Evolutionary conservation across 1,140 invertebrate species (phyloP), one percentile per base, ranked within the genome.

Genomic region (Zaprionus gabonicus): DNA sequence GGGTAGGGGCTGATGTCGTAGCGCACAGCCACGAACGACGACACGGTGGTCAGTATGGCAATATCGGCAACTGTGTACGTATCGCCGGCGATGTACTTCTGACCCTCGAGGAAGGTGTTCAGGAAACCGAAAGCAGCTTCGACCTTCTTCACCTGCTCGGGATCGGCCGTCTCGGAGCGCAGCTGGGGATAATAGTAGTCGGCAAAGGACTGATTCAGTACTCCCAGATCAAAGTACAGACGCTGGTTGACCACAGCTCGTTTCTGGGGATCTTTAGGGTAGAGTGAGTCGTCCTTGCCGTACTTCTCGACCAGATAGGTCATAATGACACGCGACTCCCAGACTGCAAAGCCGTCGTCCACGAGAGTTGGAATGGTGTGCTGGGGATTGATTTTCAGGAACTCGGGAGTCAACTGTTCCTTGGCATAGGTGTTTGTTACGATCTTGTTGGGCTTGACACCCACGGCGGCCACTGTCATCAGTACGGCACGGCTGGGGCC

Each of bases 21-120:
- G 20, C 95, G 95, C 2, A 95, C 93, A 0, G 94, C 95, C 91
- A 97, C 95, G 58, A 94, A 94, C 64, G 95, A 96, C 9, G 96
- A 95, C 17, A 96, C 93, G 1, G 94, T 94, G 13, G 95, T 93
- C n/a, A 95, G 83, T 3, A 96, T 76, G 9, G 94, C 78, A 13
- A 96, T 93, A 86, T 97, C 97, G 1, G 97, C 97, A n/a, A 97
- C 87, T 10, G 96, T 97, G 10, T 97, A 91, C 44, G 94, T 93
- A 66, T 95, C 93, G 9, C 96, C 96, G 6, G 96, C 96, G 4
- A 93, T 95, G 90, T 94, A 97, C n/a, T 94, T 93, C 66, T 95
- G 93, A 0, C 93, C 94, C 44, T 95, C 95, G 15, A 97, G 91
- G 90, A 96, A 96, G 7, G 91, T 94, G 60, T 97, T 94, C 4